Evolutionary conservation across 2,113 vertebrate genomes (phyloP).

Genomic region (Lagopus leucura): DNA sequence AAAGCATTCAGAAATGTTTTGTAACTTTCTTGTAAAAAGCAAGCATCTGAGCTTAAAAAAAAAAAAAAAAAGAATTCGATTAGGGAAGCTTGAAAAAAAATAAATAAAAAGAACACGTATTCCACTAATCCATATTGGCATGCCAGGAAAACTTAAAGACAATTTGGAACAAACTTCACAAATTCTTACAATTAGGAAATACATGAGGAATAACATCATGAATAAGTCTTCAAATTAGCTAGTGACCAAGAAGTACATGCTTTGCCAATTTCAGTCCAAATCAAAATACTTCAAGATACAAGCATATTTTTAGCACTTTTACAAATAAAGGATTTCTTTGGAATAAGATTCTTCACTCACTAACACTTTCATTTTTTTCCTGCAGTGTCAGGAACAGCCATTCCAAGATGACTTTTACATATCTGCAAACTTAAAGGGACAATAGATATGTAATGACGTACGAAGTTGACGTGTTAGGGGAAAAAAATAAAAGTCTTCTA

Average conservation of each 20-base stretch:
- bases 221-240: constrained; percentile 71
- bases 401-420: constrained; percentile 24
- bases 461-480: background rate
- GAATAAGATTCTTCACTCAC: constrained; percentile 34
- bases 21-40: background rate
- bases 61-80: background rate
- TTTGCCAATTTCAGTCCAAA: constrained; percentile 63
- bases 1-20: background rate
- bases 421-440: constrained; percentile 7
- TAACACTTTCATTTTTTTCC: background rate
- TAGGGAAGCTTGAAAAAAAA: background rate
- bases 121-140: constrained; percentile 54
- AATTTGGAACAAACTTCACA: constrained; percentile 68
- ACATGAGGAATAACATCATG: constrained; percentile 70
- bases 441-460: background rate
- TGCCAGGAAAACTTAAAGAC: constrained; percentile 70
- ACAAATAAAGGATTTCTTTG: constrained; percentile 52
- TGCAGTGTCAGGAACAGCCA: constrained; percentile 31
- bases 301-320: constrained; percentile 62
- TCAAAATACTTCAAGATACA: constrained; percentile 61
- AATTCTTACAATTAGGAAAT: constrained; percentile 70
- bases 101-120: background rate
- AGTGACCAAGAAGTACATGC: constrained; percentile 47
- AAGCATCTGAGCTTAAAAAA: background rate
- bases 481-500: background rate